These are phyloP conservation scores for Rhabdophis nuchalis DNA, from an alignment of 2,797 vertebrate species.

Conservation along the genomic window DNA sequence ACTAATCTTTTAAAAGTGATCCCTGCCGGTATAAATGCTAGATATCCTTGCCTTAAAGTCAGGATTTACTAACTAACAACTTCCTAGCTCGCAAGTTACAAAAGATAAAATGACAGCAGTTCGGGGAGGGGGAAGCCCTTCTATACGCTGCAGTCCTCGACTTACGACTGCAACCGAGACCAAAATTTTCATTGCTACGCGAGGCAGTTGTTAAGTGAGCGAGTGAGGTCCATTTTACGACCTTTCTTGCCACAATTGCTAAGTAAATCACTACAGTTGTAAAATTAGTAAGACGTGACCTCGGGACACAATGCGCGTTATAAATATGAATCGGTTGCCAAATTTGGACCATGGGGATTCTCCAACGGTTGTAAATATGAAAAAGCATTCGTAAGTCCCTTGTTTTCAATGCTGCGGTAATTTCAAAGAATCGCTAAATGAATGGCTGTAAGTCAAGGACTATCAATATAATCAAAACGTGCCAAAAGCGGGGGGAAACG, in stretches of 20 bases:
- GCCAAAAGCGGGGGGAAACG: too few species aligned
- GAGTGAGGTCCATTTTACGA: too few species aligned
- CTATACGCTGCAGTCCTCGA: not conserved
- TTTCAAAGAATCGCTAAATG: not conserved
- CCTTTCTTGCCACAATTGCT: not conserved
- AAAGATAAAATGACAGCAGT: constrained; percentile 10
- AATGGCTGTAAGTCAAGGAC: not conserved
- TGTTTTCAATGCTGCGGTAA: not conserved
- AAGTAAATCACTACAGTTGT: not conserved
- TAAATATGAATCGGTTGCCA: not conserved
- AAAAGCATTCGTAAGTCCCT: not conserved
- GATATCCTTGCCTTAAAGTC: not conserved
- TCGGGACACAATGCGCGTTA: too few species aligned
- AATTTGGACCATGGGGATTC: not conserved
- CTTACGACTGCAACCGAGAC: not conserved
- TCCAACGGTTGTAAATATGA: not conserved
- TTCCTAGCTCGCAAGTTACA: constrained; percentile 6
- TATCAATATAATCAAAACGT: not conserved
- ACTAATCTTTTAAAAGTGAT: not conserved
- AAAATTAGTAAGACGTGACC: not conserved
- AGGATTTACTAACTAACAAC: not conserved
- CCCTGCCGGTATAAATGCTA: not conserved
- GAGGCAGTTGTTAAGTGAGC: not conserved
- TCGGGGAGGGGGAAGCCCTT: not conserved
- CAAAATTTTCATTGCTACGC: not conserved